Conservation (phyloP, 2,797 vertebrate species). For the Cephalopachus bancanus region DNA sequence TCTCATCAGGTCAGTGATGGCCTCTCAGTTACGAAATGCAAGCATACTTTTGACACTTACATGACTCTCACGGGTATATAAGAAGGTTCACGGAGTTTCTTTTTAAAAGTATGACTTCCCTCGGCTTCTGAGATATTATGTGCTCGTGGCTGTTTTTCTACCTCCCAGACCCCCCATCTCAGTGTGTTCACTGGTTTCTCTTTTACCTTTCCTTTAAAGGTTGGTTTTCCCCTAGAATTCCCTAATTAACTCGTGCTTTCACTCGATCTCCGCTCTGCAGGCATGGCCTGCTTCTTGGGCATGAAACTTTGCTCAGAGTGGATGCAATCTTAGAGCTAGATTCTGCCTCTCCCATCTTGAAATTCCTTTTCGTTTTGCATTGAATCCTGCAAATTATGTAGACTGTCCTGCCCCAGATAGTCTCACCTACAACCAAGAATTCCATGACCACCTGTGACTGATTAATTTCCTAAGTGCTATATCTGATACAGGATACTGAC, state of each 20-base stretch:
- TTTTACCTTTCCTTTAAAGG: not conserved
- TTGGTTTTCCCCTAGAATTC: not conserved
- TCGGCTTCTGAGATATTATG: not conserved
- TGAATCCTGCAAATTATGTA: not conserved
- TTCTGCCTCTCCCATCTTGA: not conserved
- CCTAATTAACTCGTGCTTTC: not conserved
- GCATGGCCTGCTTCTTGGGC: not conserved
- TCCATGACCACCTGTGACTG: rapidly evolving
- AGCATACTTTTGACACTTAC: not conserved
- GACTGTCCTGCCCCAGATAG: no score
- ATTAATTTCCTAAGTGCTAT: not conserved
- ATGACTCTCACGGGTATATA: not conserved
- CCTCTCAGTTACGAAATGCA: not conserved
- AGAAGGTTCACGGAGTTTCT: not conserved
- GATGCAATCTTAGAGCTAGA: rapidly evolving
- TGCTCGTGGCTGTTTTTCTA: not conserved
- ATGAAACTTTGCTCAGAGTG: no score
- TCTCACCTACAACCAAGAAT: not conserved
- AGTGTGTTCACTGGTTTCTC: not conserved
- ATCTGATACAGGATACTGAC: rapidly evolving
- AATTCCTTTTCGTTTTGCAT: not conserved
- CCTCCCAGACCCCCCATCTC: not conserved
- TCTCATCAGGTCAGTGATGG: not conserved
- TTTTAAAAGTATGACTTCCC: not conserved
- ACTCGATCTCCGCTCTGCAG: rapidly evolving